Evolutionary conservation across 2,888 invertebrate species (phyloP).

Genomic region (Xylocampa areola): DNA sequence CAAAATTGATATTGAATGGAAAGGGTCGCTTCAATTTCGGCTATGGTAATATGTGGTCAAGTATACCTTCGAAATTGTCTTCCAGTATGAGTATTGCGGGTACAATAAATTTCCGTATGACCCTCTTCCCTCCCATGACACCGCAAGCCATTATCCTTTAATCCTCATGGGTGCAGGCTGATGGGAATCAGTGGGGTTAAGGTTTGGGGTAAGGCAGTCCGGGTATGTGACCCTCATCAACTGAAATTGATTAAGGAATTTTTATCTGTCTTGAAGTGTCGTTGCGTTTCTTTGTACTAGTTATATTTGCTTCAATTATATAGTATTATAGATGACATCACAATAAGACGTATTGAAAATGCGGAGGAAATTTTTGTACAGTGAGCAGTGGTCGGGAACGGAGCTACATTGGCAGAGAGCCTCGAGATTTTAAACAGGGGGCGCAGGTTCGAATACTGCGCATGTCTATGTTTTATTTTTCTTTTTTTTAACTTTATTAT

Average conservation of each 20-base stretch:
- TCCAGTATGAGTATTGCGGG: slow-evolving; percentile 11
- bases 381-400: too few relatives aligned
- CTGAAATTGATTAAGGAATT: slow-evolving; percentile 30
- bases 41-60: slow-evolving; percentile 10
- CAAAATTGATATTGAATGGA: slow-evolving; percentile 22
- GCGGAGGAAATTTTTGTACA: too few relatives aligned
- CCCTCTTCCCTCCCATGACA: slow-evolving; percentile 12
- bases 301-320: too few relatives aligned
- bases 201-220: slow-evolving; percentile 19
- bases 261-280: neutral
- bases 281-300: neutral
- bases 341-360: too few relatives aligned
- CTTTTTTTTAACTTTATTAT: too few relatives aligned
- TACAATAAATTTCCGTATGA: slow-evolving; percentile 38
- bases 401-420: too few relatives aligned
- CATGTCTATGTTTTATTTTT: too few relatives aligned
- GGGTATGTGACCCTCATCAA: slow-evolving; percentile 33
- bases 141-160: slow-evolving; percentile 47
- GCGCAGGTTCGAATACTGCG: too few relatives aligned
- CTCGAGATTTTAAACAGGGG: too few relatives aligned
- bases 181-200: slow-evolving; percentile 21
- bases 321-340: too few relatives aligned
- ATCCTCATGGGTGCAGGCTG: slow-evolving; percentile 28
- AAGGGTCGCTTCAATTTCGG: slow-evolving; percentile 16
- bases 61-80: slow-evolving; percentile 4